Conservation (phyloP, 2,797 vertebrate species). For the Knipowitschia caucasica region DNA sequence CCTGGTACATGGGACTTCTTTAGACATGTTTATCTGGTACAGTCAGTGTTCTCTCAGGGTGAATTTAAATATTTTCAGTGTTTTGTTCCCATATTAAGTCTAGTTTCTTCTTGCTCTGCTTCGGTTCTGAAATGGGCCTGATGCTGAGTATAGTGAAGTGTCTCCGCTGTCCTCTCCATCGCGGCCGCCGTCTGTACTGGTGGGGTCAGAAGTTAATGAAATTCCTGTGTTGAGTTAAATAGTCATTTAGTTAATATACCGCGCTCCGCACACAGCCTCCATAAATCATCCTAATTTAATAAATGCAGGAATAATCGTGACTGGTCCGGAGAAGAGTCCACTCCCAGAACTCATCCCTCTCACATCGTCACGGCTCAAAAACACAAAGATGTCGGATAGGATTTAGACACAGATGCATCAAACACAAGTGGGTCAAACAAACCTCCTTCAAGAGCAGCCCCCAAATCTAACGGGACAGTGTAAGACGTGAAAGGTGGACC, state of each 20-base stretch:
- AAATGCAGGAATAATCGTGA: constrained; percentile 80
- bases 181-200: constrained; percentile 53
- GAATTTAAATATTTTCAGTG: no score
- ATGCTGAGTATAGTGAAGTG: constrained; percentile 17
- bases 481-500: neutral
- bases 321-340: constrained; percentile 67
- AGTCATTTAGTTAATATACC: constrained; percentile 77
- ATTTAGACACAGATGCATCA: constrained; percentile 71
- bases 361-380: constrained; percentile 70
- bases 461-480: neutral
- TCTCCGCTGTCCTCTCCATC: constrained; percentile 33
- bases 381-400: constrained; percentile 69
- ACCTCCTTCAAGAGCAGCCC: constrained; percentile 45
- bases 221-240: constrained; percentile 80
- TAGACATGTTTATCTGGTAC: no score
- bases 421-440: constrained; percentile 55
- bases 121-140: neutral
- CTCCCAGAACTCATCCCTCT: constrained; percentile 68
- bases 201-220: constrained; percentile 82
- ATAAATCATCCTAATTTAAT: constrained; percentile 84
- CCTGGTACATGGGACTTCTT: no score
- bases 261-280: constrained; percentile 57
- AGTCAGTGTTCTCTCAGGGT: no score
- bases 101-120: neutral
- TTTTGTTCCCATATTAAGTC: no score